These are phyloP conservation scores for Teinopalpus imperialis DNA, from an alignment of 2,888 invertebrate species.

Conservation along the genomic window DNA sequence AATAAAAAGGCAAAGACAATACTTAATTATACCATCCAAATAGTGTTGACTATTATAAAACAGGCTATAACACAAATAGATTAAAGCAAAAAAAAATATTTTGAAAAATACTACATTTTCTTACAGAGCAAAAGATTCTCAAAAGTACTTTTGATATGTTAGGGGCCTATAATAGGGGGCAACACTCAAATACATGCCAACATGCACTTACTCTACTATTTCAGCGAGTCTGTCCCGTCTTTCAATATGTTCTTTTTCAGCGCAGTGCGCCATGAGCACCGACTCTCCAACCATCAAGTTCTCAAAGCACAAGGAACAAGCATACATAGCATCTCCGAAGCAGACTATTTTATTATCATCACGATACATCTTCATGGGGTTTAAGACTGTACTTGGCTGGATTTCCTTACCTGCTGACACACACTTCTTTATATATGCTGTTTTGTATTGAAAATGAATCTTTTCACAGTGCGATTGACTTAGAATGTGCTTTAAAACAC, in stretches of 20 bases:
- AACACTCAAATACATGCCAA: slow-evolving; percentile 16
- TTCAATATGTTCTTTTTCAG: slow-evolving; percentile 51
- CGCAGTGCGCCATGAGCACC: slow-evolving; percentile 64
- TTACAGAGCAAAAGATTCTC: background rate
- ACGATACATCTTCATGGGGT: slow-evolving; percentile 72
- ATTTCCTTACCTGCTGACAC: slow-evolving; percentile 62
- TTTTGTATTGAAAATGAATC: slow-evolving; percentile 72
- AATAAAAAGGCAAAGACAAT: background rate
- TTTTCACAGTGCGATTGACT: slow-evolving; percentile 65
- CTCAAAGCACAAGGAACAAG: slow-evolving; percentile 71
- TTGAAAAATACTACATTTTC: background rate
- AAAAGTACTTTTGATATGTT: slow-evolving; percentile 14
- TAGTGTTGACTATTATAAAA: too few species aligned
- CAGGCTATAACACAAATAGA: too few species aligned
- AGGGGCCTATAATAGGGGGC: background rate
- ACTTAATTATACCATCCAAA: too few species aligned
- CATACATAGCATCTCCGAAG: slow-evolving; percentile 69
- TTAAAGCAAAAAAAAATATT: background rate
- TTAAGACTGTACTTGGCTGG: slow-evolving; percentile 67
- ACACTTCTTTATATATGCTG: slow-evolving; percentile 72
- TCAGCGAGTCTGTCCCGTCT: slow-evolving; percentile 52
- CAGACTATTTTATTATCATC: slow-evolving; percentile 76
- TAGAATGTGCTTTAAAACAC: slow-evolving; percentile 59
- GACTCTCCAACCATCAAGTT: slow-evolving; percentile 68
- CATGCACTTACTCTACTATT: slow-evolving; percentile 48